phyloP scores from a whole-genome alignment of 2,797 vertebrate genomes.

The Propithecus perrieri region DNA sequence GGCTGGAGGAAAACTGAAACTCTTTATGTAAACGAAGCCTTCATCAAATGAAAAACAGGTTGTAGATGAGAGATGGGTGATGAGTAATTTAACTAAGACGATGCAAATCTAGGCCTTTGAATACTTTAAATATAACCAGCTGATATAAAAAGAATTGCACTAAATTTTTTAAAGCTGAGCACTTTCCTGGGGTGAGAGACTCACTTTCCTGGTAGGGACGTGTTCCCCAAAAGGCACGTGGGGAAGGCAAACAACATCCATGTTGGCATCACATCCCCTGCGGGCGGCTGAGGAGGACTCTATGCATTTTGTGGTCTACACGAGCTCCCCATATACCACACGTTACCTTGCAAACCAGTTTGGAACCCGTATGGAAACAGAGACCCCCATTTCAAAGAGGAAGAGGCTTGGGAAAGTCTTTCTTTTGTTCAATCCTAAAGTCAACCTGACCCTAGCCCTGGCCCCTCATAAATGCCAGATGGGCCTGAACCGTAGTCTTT shows the following conservation, averaged over 20 bases:
- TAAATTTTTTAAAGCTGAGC: constrained; percentile 74
- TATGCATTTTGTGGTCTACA: background rate
- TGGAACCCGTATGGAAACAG: background rate
- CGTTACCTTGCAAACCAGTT: background rate
- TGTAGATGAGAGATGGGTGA: constrained; percentile 67
- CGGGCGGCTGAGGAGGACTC: background rate
- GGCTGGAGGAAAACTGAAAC: constrained; percentile 75
- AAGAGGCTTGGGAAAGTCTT: background rate
- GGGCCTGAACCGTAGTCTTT: background rate
- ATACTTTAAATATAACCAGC: constrained; percentile 74
- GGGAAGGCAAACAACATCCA: background rate
- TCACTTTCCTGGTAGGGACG: constrained; percentile 58
- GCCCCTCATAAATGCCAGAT: background rate
- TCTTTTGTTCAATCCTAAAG: constrained; percentile 10
- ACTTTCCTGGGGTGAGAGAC: constrained; percentile 73
- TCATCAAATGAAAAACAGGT: constrained; percentile 53
- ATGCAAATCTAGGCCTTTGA: constrained; percentile 76
- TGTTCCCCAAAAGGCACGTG: constrained; percentile 54
- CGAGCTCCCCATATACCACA: background rate
- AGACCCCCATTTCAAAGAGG: constrained; percentile 37
- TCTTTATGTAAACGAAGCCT: constrained; percentile 72
- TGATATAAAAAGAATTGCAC: constrained; percentile 76
- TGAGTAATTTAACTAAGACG: constrained; percentile 69
- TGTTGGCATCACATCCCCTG: background rate
- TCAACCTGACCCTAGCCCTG: background rate